Conservation (phyloP, 2,113 vertebrate genomes). For the Brienomyrus longianalis region DNA sequence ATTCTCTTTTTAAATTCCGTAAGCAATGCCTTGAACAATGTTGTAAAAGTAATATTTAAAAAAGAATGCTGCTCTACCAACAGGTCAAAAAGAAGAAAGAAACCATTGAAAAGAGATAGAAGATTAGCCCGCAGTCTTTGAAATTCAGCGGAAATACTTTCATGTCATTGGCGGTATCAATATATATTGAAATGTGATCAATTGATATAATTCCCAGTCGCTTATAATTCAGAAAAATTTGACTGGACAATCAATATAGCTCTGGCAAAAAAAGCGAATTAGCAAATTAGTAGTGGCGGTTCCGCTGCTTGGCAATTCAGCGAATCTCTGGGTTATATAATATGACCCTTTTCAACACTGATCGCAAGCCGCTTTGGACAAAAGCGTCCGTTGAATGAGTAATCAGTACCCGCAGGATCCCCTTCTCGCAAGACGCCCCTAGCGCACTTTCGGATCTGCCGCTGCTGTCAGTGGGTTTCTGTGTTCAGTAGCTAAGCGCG, state of each 20-base stretch:
- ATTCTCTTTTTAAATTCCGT: neutral
- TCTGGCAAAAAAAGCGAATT: neutral
- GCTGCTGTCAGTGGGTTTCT: conserved; percentile 73
- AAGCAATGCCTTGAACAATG: neutral
- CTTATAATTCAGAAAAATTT: neutral
- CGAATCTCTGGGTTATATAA: neutral
- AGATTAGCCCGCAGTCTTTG: neutral
- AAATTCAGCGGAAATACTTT: neutral
- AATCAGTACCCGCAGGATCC: neutral
- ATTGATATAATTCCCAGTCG: neutral
- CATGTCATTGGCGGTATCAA: neutral
- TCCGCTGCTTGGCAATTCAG: neutral
- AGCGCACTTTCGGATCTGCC: neutral
- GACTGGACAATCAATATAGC: neutral
- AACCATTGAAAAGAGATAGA: neutral
- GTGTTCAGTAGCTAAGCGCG: conserved; percentile 62
- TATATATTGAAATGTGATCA: neutral
- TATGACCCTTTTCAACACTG: neutral
- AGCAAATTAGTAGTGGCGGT: neutral
- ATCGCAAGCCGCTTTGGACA: neutral
- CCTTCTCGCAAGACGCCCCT: neutral
- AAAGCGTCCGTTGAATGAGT: neutral
- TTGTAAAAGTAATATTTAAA: neutral
- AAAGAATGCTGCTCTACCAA: neutral
- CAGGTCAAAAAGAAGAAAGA: neutral